Conservation (phyloP, 2,113 vertebrate genomes). For the Speoplatyrhinus poulsoni region DNA sequence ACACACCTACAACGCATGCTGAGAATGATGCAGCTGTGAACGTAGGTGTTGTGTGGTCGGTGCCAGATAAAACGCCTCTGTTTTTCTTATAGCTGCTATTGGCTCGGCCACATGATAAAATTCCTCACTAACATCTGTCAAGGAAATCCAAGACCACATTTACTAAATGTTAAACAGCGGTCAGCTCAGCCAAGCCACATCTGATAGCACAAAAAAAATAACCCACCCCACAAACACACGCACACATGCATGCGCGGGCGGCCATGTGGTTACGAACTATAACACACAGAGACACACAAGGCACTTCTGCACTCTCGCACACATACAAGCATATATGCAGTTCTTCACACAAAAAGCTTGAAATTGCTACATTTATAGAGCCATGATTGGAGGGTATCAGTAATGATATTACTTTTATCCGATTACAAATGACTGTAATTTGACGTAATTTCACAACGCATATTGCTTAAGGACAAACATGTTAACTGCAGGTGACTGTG, state of each 20-base stretch:
- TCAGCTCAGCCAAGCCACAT: constrained; percentile 61
- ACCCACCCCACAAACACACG: not conserved
- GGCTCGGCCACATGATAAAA: constrained; percentile 61
- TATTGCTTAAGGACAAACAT: too few relatives aligned
- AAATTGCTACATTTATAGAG: not conserved
- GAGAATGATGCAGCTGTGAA: constrained; percentile 51
- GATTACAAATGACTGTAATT: not conserved
- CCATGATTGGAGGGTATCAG: not conserved
- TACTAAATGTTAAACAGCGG: constrained; percentile 68
- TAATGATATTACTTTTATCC: not conserved
- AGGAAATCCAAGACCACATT: constrained; percentile 69
- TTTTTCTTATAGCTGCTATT: constrained; percentile 58
- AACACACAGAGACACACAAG: not conserved
- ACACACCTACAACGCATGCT: constrained; percentile 16
- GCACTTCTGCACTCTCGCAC: not conserved
- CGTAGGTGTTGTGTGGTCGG: constrained; percentile 42
- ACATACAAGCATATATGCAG: not conserved
- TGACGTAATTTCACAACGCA: not conserved
- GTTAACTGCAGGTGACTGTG: too few relatives aligned
- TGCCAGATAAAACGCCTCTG: constrained; percentile 56
- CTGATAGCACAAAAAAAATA: constrained; percentile 64
- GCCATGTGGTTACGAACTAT: too few relatives aligned
- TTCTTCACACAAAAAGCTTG: not conserved
- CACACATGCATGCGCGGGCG: not conserved
- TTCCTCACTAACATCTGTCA: constrained; percentile 72